phyloP scores from a whole-genome alignment of 2,797 vertebrate genomes.

The Liparis tanakae region DNA sequence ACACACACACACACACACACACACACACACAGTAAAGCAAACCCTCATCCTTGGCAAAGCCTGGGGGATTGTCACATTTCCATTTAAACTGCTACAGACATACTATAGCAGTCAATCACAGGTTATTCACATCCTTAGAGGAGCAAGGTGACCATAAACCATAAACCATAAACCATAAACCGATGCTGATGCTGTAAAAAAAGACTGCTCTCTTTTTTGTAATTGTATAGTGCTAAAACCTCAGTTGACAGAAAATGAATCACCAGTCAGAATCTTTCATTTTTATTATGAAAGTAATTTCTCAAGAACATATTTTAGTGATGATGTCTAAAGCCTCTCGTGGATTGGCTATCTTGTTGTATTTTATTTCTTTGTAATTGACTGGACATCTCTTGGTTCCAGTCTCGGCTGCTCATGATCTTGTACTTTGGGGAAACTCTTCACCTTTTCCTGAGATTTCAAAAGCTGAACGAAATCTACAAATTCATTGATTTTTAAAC shows the following conservation, averaged over 20 bases:
- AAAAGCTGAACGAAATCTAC: background rate
- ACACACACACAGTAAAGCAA: slow-evolving; percentile 13
- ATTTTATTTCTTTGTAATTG: background rate
- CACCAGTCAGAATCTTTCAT: background rate
- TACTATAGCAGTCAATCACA: slow-evolving; percentile 44
- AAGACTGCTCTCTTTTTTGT: background rate
- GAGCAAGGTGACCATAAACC: slow-evolving; percentile 37
- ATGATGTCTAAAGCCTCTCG: background rate
- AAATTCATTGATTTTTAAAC: background rate
- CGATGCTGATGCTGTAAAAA: slow-evolving; percentile 1
- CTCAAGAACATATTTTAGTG: background rate
- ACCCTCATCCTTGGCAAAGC: slow-evolving; percentile 53
- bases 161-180: slow-evolving; percentile 5
- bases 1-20: too few species aligned
- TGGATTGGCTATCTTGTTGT: background rate
- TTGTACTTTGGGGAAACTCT: background rate
- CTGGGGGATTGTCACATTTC: slow-evolving; percentile 60
- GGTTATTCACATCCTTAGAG: slow-evolving; percentile 33
- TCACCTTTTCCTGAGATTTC: background rate
- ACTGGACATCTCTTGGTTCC: background rate
- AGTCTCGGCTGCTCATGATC: background rate
- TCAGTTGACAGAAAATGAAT: background rate
- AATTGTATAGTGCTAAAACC: background rate
- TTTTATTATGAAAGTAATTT: background rate
- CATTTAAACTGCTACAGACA: slow-evolving; percentile 55